phyloP scores from a whole-genome alignment of 2,797 vertebrate species.

The Chloroceryle inda region DNA sequence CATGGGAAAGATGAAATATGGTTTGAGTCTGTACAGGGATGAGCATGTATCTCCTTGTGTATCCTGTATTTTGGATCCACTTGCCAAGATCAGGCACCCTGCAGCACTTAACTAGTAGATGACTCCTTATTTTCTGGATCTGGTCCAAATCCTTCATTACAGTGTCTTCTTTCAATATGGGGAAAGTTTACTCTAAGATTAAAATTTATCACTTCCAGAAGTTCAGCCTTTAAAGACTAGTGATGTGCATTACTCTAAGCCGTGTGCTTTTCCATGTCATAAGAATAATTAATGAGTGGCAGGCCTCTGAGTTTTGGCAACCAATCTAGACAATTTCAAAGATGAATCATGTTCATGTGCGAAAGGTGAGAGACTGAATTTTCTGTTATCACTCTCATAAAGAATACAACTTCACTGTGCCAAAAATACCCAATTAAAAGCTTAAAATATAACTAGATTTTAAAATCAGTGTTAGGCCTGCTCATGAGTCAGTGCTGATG shows the following conservation, averaged over 20 bases:
- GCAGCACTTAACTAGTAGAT: not conserved
- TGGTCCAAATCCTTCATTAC: not conserved
- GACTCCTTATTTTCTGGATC: not conserved
- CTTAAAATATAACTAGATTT: slow-evolving; percentile 46
- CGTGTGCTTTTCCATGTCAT: not conserved
- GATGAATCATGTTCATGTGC: slow-evolving; percentile 52
- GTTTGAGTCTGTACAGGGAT: not conserved
- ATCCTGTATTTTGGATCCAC: not conserved
- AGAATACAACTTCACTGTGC: not conserved
- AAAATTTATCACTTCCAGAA: slow-evolving; percentile 3
- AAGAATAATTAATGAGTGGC: slow-evolving; percentile 11
- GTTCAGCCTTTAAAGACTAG: not conserved
- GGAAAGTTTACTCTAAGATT: slow-evolving; percentile 6
- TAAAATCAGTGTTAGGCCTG: slow-evolving; percentile 18
- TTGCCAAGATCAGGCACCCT: not conserved
- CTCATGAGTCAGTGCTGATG: not conserved
- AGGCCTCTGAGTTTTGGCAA: not conserved
- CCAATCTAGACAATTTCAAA: slow-evolving; percentile 40
- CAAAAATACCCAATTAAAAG: slow-evolving; percentile 58
- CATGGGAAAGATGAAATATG: not conserved
- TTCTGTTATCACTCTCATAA: slow-evolving; percentile 34
- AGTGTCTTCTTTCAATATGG: not conserved
- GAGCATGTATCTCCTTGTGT: not conserved
- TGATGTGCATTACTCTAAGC: not conserved
- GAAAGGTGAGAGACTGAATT: slow-evolving; percentile 62